phyloP scores from a whole-genome alignment of 64 coral and sea anemone species.

The Montipora capricornis region DNA sequence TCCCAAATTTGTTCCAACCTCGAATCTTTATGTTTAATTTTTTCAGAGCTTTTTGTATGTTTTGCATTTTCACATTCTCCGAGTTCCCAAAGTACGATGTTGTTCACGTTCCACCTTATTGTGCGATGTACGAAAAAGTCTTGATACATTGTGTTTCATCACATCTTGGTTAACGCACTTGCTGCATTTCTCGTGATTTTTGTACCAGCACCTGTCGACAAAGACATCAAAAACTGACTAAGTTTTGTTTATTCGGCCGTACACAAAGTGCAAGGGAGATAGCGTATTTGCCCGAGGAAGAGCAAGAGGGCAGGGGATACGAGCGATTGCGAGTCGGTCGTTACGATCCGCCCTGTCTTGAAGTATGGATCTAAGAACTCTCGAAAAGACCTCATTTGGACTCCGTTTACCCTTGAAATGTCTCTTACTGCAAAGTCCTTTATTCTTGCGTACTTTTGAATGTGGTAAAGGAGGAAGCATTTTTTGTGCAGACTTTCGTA shows the following conservation, averaged over 20 bases:
- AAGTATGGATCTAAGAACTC: no score
- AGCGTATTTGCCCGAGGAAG: neutral
- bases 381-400: no score
- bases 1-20: neutral
- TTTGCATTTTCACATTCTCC: neutral
- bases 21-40: neutral
- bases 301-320: no score
- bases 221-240: neutral
- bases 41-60: neutral
- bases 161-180: neutral
- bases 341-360: no score
- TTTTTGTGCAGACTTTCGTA: no score
- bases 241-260: neutral
- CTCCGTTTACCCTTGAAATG: no score
- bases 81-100: no score
- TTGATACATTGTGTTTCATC: neutral
- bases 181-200: conserved; percentile 30
- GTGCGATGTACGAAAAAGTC: conserved; percentile 7
- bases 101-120: neutral
- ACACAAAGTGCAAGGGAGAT: neutral
- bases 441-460: no score
- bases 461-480: no score
- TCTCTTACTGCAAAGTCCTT: no score
- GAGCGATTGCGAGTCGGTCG: no score
- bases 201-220: conserved; percentile 37